phyloP scores from a whole-genome alignment of 2,888 invertebrate genomes.

The Syrphus vitripennis region DNA sequence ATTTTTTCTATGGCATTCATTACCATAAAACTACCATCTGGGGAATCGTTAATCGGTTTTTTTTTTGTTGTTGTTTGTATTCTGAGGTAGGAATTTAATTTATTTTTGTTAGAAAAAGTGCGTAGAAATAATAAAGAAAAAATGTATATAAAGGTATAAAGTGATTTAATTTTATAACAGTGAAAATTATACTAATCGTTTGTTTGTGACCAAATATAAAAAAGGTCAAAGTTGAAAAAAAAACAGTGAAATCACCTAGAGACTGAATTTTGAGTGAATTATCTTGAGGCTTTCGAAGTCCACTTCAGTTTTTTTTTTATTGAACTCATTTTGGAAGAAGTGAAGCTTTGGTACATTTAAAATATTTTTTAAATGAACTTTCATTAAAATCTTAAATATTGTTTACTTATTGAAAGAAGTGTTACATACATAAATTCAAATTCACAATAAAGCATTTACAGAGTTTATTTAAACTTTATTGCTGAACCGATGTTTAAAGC shows the following conservation, averaged over 20 bases:
- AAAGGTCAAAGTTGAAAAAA: background rate
- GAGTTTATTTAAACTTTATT: too few relatives aligned
- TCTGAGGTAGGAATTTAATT: background rate
- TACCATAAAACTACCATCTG: conserved; percentile 70
- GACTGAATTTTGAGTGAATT: background rate
- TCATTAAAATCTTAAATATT: too few relatives aligned
- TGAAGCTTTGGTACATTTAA: background rate
- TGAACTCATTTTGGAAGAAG: background rate
- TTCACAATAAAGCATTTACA: too few relatives aligned
- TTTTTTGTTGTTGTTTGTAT: background rate
- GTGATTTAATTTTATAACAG: background rate
- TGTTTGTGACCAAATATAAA: background rate
- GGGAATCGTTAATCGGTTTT: conserved; percentile 70
- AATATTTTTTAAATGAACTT: too few relatives aligned
- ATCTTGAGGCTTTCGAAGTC: background rate
- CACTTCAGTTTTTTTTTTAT: background rate
- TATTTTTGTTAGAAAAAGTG: conserved; percentile 1
- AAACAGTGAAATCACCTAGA: background rate
- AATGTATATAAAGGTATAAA: background rate
- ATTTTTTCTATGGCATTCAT: conserved; percentile 55
- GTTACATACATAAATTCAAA: too few relatives aligned
- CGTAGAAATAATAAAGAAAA: background rate
- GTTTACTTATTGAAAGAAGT: too few relatives aligned
- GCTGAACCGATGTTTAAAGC: too few relatives aligned
- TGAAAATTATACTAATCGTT: background rate